Evolutionary conservation across 2,888 invertebrate genomes (phyloP).

Genomic region (Drosophila niveifrons): DNA sequence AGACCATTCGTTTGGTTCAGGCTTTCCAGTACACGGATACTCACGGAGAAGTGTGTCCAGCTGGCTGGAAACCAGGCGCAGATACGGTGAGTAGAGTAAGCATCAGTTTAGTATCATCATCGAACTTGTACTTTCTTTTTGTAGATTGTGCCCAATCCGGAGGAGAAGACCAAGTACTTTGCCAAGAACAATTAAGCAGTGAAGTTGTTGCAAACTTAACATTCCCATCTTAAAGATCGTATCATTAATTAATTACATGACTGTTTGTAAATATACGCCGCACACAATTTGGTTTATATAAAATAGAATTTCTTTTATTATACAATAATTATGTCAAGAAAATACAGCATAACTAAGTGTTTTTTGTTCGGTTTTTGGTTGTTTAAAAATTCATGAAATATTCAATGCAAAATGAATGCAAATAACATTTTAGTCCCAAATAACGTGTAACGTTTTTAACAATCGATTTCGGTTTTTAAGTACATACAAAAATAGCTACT

Average conservation of each 20-base stretch:
- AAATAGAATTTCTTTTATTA: constrained; percentile 65
- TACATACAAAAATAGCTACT: constrained; percentile 47
- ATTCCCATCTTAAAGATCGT: constrained; percentile 44
- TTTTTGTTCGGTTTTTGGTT: constrained; percentile 4
- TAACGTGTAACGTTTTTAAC: constrained; percentile 41
- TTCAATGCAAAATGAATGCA: constrained; percentile 30
- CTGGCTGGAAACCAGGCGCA: constrained; percentile 97
- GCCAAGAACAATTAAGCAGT: constrained; percentile 87
- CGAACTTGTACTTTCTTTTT: constrained; percentile 12
- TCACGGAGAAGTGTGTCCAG: constrained; percentile 97
- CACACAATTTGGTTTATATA: constrained; percentile 50
- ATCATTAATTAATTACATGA: constrained; percentile 20
- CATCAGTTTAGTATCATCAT: neutral
- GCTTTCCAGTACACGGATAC: constrained; percentile 97
- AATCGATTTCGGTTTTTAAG: constrained; percentile 38
- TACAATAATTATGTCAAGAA: constrained; percentile 48
- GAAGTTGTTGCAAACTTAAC: neutral
- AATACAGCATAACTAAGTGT: constrained; percentile 42
- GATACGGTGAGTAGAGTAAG: constrained; percentile 89
- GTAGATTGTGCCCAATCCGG: constrained; percentile 93
- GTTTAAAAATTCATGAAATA: constrained; percentile 29
- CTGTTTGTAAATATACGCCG: constrained; percentile 39
- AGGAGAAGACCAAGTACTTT: constrained; percentile 93
- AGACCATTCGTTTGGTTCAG: constrained; percentile 96
- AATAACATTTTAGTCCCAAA: constrained; percentile 40